phyloP scores from a whole-genome alignment of 2,888 invertebrate species.

The Nomada ruficornis region DNA sequence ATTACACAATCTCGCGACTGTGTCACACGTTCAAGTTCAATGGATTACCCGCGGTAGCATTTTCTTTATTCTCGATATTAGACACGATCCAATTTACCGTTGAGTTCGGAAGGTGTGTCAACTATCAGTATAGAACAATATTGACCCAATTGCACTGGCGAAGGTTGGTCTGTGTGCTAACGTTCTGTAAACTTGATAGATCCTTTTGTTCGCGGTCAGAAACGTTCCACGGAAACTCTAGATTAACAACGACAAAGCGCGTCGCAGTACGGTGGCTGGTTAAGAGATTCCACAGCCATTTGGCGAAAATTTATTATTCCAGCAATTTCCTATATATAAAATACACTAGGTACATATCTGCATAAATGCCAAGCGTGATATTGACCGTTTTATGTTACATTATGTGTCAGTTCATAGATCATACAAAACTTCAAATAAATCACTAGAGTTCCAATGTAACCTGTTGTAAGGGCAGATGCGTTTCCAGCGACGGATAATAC shows the following conservation, averaged over 20 bases:
- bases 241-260: constrained; percentile 58
- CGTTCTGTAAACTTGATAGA: constrained; percentile 44
- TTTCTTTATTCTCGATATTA: constrained; percentile 40
- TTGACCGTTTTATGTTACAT: too few relatives aligned
- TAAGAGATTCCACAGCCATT: neutral
- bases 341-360: too few relatives aligned
- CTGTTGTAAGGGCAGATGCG: neutral
- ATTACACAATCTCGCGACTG: constrained; percentile 15
- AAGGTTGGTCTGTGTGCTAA: constrained; percentile 32
- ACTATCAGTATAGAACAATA: constrained; percentile 51
- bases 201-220: constrained; percentile 35
- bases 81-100: constrained; percentile 40
- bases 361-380: too few relatives aligned
- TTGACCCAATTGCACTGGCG: constrained; percentile 57
- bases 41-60: neutral
- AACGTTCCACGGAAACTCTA: constrained; percentile 37
- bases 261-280: neutral
- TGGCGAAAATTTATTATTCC: too few relatives aligned
- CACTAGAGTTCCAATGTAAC: neutral
- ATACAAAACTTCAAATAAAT: neutral
- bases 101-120: constrained; percentile 35
- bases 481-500: neutral
- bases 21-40: neutral
- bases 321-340: too few relatives aligned
- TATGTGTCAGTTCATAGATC: too few relatives aligned